A percentile compares a stretch with the other conserved stretches of the same genome.
phyloP scores from a whole-genome alignment of 2,888 invertebrate genomes.

The Apoderus coryli region DNA sequence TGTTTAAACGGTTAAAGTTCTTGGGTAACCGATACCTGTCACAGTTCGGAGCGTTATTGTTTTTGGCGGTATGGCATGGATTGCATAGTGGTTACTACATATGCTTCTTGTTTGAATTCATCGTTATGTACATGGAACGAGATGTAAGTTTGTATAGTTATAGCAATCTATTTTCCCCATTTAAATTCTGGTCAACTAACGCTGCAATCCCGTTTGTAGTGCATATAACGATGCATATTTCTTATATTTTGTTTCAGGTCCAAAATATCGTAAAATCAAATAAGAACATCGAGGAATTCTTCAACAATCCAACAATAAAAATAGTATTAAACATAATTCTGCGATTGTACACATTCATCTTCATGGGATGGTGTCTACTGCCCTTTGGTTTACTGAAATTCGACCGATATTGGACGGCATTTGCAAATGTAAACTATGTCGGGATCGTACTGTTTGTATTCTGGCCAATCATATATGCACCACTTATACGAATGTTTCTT shows the following conservation, averaged over 20 bases:
- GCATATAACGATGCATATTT: too few relatives aligned
- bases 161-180: too few relatives aligned
- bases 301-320: conserved; percentile 31
- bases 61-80: conserved; percentile 94
- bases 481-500: conserved; percentile 23
- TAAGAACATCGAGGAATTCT: conserved; percentile 33
- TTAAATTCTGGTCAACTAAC: too few relatives aligned
- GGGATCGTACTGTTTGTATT: conserved; percentile 52
- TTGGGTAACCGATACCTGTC: conserved; percentile 69
- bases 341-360: conserved; percentile 60
- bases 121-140: conserved; percentile 73
- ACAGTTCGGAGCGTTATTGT: conserved; percentile 67
- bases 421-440: conserved; percentile 47
- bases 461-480: conserved; percentile 47
- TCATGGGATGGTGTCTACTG: conserved; percentile 70
- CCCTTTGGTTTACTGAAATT: conserved; percentile 61
- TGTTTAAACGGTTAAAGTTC: conserved; percentile 88
- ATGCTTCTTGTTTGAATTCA: conserved; percentile 83
- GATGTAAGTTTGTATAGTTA: too few relatives aligned
- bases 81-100: conserved; percentile 88
- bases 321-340: conserved; percentile 41
- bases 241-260: conserved; percentile 35
- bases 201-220: too few relatives aligned
- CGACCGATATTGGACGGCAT: conserved; percentile 51
- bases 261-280: conserved; percentile 41